A percentile compares a stretch with the other conserved stretches of the same genome.
These are phyloP conservation scores for Linyphia triangularis DNA, from an alignment of 2,888 invertebrate species.

Conservation along the genomic window DNA sequence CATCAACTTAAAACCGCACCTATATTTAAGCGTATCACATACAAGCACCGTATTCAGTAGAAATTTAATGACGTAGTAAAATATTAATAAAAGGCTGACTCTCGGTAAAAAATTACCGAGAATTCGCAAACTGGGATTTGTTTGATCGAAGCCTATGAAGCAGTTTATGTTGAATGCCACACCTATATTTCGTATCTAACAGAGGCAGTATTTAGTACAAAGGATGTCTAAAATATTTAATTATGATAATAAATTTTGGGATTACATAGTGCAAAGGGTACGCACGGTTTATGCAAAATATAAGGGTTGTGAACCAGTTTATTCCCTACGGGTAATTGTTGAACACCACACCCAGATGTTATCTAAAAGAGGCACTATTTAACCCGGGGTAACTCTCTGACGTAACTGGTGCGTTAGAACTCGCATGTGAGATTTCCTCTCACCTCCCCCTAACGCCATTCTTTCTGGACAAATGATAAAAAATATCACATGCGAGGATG, in stretches of 20 bases:
- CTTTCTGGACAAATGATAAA: too few species aligned
- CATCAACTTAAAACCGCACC: too few species aligned
- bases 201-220: not conserved
- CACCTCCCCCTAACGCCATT: too few species aligned
- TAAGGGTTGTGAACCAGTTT: not conserved
- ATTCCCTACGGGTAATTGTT: not conserved
- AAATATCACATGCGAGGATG: too few species aligned
- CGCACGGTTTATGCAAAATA: not conserved
- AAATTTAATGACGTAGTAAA: not conserved
- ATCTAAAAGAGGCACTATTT: too few species aligned
- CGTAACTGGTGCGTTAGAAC: too few species aligned
- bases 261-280: not conserved
- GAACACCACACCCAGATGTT: not conserved
- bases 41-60: not conserved
- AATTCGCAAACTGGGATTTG: too few species aligned
- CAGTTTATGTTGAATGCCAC: not conserved
- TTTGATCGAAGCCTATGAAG: not conserved
- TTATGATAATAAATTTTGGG: not conserved
- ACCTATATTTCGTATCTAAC: not conserved
- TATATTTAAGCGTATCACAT: not conserved
- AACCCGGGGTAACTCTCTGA: too few species aligned
- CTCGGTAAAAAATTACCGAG: too few species aligned
- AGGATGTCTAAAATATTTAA: not conserved
- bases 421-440: too few species aligned
- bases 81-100: too few species aligned